These are phyloP conservation scores for Antennarius striatus DNA, from an alignment of 2,113 vertebrate genomes.

Conservation along the genomic window DNA sequence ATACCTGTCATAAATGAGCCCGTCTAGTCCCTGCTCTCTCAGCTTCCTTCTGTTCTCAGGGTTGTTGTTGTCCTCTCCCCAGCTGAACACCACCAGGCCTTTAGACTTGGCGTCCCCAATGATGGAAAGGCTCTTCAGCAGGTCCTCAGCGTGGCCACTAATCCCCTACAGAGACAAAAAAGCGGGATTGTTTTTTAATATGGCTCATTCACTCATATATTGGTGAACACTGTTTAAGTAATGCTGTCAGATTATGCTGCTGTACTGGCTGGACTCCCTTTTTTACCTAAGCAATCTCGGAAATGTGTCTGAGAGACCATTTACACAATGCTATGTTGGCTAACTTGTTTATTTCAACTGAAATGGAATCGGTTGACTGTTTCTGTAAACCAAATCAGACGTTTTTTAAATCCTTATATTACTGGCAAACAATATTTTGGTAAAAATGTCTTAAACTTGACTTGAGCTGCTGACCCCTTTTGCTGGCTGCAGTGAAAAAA, in stretches of 20 bases:
- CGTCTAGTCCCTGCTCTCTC: conserved; percentile 89
- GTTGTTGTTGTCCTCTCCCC: conserved; percentile 96
- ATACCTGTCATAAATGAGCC: conserved; percentile 96
- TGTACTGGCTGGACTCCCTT: background rate
- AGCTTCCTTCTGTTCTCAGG: conserved; percentile 88
- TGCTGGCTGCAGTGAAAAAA: too few species aligned
- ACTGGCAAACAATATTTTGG: background rate
- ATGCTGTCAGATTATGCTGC: background rate
- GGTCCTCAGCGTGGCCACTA: conserved; percentile 91
- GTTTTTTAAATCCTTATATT: too few species aligned
- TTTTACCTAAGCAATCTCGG: background rate
- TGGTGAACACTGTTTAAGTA: too few species aligned
- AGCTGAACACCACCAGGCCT: conserved; percentile 94
- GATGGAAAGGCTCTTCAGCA: conserved; percentile 84
- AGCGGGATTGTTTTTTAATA: too few species aligned
- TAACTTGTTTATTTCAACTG: background rate
- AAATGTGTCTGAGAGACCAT: background rate
- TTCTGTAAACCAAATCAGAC: background rate
- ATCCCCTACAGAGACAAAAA: conserved; percentile 82
- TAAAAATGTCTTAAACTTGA: too few species aligned
- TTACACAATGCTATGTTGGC: background rate
- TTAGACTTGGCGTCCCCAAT: conserved; percentile 88
- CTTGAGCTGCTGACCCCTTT: too few species aligned
- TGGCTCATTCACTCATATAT: background rate
- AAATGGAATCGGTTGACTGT: fast-evolving